Evolutionary conservation across 1,140 invertebrate genomes (phyloP), one percentile per base, ranked within the genome.

Genomic region (Trachymyrmex septentrionalis): DNA sequence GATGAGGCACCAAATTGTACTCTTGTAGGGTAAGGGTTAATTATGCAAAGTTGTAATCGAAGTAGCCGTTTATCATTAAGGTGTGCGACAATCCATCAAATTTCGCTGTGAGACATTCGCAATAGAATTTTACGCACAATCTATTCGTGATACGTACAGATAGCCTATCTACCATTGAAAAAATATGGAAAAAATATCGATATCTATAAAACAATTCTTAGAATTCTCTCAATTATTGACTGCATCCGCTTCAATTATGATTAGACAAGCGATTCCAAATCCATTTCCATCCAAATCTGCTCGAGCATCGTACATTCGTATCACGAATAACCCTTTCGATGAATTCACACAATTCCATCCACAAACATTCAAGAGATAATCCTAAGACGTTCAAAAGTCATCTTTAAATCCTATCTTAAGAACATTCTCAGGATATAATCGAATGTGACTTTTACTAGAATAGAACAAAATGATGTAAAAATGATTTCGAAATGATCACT

Each of bases 21-120:
- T 6, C 5, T 34, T 34, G 30, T 6, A 34, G 5, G 30, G 30
- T 34, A 34, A 34, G 5, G 0, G 5, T 81, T 71, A 57, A 71
- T 81, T 80, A 67, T 10, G 5, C 67, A 57, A 27, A 21, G 6
- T 1, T 10, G 19, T 55, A 30, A 2, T 5, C 24, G 10, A 16
- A n/a, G 4, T 21, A 9, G n/a, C n/a, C 50, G 44, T 7, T 55
- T n/a, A 21, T 3, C 7, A 16, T 30, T 21, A 55, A 55, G n/a
- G 57, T 50, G 85, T 93, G 93, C 93, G 91, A 90, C 92, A 94
- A 93, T 86, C 85, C 80, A 72, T 87, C 90, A 30, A 30, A 30
- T 94, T 94, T 94, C 93, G 90, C 92, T 92, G 92, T 91, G 6
- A n/a, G 30, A 78, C 9, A 14, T 10, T 57, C 16, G 21, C 19